Evolutionary conservation across 2,888 invertebrate species (phyloP), one percentile per base, ranked within the genome.

Genomic region (Emesis furor): DNA sequence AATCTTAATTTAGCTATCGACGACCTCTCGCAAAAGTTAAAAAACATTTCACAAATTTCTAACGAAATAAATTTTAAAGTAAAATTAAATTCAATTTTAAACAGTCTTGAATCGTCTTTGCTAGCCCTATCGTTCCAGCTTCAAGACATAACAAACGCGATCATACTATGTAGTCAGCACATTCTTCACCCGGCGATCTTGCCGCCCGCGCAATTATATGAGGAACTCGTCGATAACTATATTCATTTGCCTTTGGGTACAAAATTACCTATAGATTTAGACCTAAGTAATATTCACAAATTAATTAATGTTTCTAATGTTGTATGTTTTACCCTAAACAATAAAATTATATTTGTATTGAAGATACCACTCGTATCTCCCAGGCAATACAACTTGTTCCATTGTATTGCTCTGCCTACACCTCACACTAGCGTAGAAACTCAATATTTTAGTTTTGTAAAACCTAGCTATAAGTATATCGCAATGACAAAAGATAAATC

Each of bases 171-270:
- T 73, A 89, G 74, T 24, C 35, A 73, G 51, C 86, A 89, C 68
- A 82, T 78, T 6, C 51, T 90, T 7, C 87, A 90, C 46, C 90
- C 90, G 8, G 55, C 87, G 0, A 73, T 90, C n/a, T 68, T 90
- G 67, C 76, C 88, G 2, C 90, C 88, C 0, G 73, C n/a, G 10
- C 83, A 88, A 32, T 39, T 90, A 12, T 86, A 82, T 17, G n/a
- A 46, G 39, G 89, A 90, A 35, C 83, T 89, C 65, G 79, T 79
- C 30, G 79, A 88, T 78, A 86, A 84, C 72, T 83, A 85, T 55
- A 81, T 82, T 76, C 42, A 83, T 12, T 24, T 24, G 1, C 24
- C 24, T 24, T 24, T 24, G 24, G 24, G 24, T 24, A 24, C 24
- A 24, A 24, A 24, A 24, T 24, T 24, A 24, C 24, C 24, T 24